phyloP scores from a whole-genome alignment of 2,113 vertebrate genomes.

The Amblyornis subalaris region DNA sequence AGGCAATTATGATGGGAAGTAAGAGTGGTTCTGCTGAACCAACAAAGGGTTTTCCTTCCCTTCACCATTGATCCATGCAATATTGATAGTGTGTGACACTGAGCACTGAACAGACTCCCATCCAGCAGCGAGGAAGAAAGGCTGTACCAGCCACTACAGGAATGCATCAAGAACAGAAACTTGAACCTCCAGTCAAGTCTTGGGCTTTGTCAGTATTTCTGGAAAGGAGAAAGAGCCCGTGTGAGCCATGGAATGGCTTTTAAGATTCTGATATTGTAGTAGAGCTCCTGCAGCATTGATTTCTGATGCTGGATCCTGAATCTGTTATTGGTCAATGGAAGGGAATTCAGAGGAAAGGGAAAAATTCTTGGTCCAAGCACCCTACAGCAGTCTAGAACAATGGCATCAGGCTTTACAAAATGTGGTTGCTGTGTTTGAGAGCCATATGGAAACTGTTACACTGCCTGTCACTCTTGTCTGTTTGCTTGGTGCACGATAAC shows the following conservation, averaged over 20 bases:
- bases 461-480: not conserved
- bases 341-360: not conserved
- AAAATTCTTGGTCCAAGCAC: not conserved
- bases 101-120: not conserved
- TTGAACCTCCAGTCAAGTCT: not conserved
- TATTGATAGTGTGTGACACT: not conserved
- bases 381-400: fast-evolving
- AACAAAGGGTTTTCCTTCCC: not conserved
- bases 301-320: not conserved
- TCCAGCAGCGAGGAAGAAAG: not conserved
- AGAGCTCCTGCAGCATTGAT: not conserved
- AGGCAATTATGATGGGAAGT: not conserved
- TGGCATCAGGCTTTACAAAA: not conserved
- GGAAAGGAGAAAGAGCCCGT: not conserved
- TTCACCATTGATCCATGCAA: not conserved
- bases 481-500: fast-evolving
- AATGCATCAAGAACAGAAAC: not conserved
- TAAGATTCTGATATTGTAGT: not conserved
- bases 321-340: not conserved
- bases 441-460: not conserved
- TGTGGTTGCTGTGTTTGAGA: not conserved
- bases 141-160: not conserved
- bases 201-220: not conserved
- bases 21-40: not conserved
- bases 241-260: not conserved